Evolutionary conservation across 2,113 vertebrate genomes (phyloP).

Genomic region (Hippocampus zosterae): DNA sequence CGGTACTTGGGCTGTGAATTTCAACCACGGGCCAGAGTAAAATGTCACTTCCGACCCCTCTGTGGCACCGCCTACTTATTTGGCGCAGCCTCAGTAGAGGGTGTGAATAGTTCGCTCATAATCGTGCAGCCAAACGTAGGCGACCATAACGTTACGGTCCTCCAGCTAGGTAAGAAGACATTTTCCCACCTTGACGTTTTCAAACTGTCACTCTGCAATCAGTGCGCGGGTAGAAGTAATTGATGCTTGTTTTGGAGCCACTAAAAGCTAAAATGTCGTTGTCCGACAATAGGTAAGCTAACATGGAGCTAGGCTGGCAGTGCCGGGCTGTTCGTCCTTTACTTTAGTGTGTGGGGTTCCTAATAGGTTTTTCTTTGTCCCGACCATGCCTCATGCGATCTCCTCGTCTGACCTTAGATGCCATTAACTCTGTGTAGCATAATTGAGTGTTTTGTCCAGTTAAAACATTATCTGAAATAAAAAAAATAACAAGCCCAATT

Average conservation of each 20-base stretch:
- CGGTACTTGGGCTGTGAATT: background rate
- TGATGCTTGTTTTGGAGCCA: rapidly evolving
- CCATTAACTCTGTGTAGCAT: background rate
- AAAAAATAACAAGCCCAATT: background rate
- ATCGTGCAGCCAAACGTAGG: background rate
- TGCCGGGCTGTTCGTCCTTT: constrained; percentile 17
- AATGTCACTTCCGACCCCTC: constrained; percentile 26
- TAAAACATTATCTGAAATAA: background rate
- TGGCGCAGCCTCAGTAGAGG: background rate
- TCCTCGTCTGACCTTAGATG: background rate
- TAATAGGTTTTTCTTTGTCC: constrained; percentile 35
- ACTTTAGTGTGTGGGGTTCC: constrained; percentile 26
- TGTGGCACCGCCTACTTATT: constrained; percentile 12
- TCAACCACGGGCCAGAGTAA: background rate
- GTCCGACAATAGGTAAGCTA: constrained; percentile 28
- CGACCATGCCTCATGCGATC: background rate
- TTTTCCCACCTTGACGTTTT: rapidly evolving
- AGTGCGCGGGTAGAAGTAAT: rapidly evolving
- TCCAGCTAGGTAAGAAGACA: constrained; percentile 40
- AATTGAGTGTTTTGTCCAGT: background rate
- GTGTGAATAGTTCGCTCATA: background rate
- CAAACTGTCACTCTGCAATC: background rate
- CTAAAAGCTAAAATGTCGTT: constrained; percentile 1
- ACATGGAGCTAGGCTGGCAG: constrained; percentile 5
- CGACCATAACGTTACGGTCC: constrained; percentile 7